These are phyloP conservation scores for Heteractis magnifica DNA, from an alignment of 92 coral and sea anemone species.

Conservation along the genomic window DNA sequence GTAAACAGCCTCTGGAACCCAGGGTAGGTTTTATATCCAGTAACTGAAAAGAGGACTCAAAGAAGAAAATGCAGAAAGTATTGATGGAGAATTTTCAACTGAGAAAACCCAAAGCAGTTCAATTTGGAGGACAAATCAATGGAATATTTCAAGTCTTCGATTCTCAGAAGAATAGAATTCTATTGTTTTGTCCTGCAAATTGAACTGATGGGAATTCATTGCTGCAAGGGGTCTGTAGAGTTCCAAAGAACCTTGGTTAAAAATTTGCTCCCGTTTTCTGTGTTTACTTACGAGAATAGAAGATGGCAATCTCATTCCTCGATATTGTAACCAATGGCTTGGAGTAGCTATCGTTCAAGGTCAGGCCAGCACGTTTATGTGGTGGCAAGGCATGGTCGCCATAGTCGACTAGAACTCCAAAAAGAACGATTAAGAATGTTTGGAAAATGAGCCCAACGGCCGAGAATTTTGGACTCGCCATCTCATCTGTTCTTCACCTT, in stretches of 20 bases:
- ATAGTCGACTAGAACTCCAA: conserved; percentile 67
- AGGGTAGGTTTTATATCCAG: no score
- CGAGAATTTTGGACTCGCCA: conserved; percentile 54
- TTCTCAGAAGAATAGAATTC: background rate
- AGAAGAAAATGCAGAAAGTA: no score
- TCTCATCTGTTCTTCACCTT: background rate
- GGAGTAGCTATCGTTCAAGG: conserved; percentile 5
- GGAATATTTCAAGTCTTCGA: background rate
- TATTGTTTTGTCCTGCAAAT: background rate
- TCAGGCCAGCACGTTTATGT: conserved; percentile 30
- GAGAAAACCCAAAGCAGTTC: no score
- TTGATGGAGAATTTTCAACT: no score
- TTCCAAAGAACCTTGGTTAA: background rate
- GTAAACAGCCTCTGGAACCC: no score
- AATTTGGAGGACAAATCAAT: no score
- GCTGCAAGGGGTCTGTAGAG: background rate
- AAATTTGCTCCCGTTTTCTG: no score
- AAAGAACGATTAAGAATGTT: conserved; percentile 55
- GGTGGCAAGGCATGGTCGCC: conserved; percentile 65
- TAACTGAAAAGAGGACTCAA: no score
- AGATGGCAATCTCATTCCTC: conserved; percentile 52
- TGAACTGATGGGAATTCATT: no score
- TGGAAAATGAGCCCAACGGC: conserved; percentile 49
- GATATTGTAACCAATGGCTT: conserved; percentile 21
- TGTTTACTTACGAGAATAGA: conserved; percentile 61